Base-by-base conservation (phyloP, 2,888 invertebrate species). In the Lochmaea crataegi region DNA sequence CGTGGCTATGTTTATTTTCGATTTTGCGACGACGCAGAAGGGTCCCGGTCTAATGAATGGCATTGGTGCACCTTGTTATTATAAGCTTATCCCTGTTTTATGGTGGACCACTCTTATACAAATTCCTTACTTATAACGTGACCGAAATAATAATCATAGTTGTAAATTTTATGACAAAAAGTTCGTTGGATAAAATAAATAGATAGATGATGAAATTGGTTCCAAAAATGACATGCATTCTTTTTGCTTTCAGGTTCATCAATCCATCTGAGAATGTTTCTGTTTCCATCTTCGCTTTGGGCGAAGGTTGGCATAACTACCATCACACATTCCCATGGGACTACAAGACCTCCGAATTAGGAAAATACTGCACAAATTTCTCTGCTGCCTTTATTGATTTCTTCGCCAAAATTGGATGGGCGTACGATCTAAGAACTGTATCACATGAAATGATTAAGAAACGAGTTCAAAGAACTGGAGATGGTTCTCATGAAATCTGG, bases 241-340 rank as follows among this genome's bases (percentile, higher is more conserved):
- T 32, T 56, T 68, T 58, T 41, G 11, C 12, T 77, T 85, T 6
- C 82, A 94, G 94, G 82, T 90, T 90, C 76, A 92, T 94, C 48
- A 92, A 91, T 60, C 91, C 94, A 0, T 92, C 92, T 9, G 94
- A 94, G 82, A 94, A 92, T 82, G 84, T 91, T 10, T 87, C 91
- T 3, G 94, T 94, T 0, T 92, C 94, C n/a, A 86, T 94, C 61
- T 91, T 93, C 12, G 93, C 94, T 0, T 85, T 94, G 32, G 94
- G 94, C 0, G 94, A 94, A 83, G 94, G 94, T n/a, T 94, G 94
- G 94, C 94, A 94, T 85, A 94, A 94, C 86, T 94, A 92, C 83
- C 94, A 94, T 83, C 94, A 94, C 84, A 94, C 93, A 14, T 93
- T 93, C 83, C 91, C 87, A 0, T 90, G 88, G 88, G 90, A 88